These are phyloP conservation scores for Platyura marginata DNA, from an alignment of 1,140 invertebrate genomes.

Conservation along the genomic window DNA sequence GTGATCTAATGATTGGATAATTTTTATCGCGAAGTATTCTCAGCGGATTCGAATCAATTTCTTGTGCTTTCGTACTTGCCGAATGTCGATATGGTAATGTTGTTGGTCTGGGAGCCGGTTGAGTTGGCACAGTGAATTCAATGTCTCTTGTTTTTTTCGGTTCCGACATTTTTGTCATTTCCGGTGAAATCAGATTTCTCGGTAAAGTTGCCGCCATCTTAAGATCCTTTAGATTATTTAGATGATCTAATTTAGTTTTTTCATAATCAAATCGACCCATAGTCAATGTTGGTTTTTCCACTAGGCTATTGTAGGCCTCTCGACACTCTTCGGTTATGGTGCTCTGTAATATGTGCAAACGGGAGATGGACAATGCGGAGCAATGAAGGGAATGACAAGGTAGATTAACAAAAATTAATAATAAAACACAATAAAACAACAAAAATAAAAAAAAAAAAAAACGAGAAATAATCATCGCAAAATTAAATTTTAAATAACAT, in stretches of 20 bases:
- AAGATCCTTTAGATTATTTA: not conserved
- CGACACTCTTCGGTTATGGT: slow-evolving; percentile 67
- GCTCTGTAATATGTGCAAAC: slow-evolving; percentile 30
- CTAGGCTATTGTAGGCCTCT: slow-evolving; percentile 77
- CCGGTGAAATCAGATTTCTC: no score
- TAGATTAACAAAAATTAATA: no score
- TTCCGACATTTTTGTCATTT: no score
- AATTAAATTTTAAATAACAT: slow-evolving; percentile 4
- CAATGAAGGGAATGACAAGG: not conserved
- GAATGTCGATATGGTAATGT: slow-evolving; percentile 16
- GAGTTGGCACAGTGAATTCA: slow-evolving; percentile 4
- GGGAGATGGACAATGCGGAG: slow-evolving; percentile 8
- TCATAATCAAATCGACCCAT: slow-evolving; percentile 3
- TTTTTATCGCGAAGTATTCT: slow-evolving; percentile 3
- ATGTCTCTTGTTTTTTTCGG: not conserved
- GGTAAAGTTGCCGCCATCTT: not conserved
- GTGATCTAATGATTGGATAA: slow-evolving; percentile 3
- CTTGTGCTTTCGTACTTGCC: slow-evolving; percentile 3
- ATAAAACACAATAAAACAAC: no score
- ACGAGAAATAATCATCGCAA: no score
- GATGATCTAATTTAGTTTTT: not conserved
- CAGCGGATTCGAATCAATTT: slow-evolving; percentile 4
- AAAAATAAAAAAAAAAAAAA: no score
- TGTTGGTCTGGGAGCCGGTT: slow-evolving; percentile 17
- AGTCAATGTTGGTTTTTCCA: slow-evolving; percentile 37